Evolutionary conservation across 2,888 invertebrate genomes (phyloP).

Genomic region (Sphinx pinastri): DNA sequence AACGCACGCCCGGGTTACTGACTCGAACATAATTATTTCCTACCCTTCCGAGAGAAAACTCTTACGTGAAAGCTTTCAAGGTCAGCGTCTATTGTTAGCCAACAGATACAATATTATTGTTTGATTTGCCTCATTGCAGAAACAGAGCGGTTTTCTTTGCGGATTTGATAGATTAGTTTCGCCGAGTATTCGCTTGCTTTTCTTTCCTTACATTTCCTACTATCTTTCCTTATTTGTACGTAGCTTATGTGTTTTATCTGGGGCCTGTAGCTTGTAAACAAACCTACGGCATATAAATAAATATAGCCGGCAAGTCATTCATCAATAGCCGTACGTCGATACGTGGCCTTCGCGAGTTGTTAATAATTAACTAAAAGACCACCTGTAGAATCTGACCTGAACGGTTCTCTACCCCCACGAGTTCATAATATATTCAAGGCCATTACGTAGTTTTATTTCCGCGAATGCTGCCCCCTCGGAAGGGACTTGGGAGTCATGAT

Average conservation of each 20-base stretch:
- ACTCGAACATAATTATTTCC: conserved; percentile 82
- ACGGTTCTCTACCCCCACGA: conserved; percentile 8
- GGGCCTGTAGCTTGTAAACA: not conserved
- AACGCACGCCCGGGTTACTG: conserved; percentile 83
- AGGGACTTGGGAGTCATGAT: not conserved
- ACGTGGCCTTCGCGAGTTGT: conserved; percentile 30
- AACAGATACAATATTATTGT: conserved; percentile 70
- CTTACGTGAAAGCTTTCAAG: conserved; percentile 78
- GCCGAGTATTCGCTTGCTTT: not conserved
- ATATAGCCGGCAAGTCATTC: not conserved
- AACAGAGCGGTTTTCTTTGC: conserved; percentile 49
- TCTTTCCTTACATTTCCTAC: not conserved
- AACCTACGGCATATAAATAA: not conserved
- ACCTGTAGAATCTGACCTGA: conserved; percentile 48
- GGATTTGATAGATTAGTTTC: conserved; percentile 36
- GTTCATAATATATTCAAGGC: conserved; percentile 25
- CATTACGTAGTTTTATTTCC: conserved; percentile 21
- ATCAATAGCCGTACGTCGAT: conserved; percentile 2
- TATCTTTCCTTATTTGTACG: not conserved
- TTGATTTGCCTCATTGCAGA: conserved; percentile 56
- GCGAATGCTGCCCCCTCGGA: conserved; percentile 15
- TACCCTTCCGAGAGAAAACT: conserved; percentile 78
- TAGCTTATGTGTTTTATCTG: not conserved
- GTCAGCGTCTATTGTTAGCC: conserved; percentile 78
- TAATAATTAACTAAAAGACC: conserved; percentile 47